Evolutionary conservation across 2,888 invertebrate species (phyloP).

Genomic region (Heteropelma amictum): DNA sequence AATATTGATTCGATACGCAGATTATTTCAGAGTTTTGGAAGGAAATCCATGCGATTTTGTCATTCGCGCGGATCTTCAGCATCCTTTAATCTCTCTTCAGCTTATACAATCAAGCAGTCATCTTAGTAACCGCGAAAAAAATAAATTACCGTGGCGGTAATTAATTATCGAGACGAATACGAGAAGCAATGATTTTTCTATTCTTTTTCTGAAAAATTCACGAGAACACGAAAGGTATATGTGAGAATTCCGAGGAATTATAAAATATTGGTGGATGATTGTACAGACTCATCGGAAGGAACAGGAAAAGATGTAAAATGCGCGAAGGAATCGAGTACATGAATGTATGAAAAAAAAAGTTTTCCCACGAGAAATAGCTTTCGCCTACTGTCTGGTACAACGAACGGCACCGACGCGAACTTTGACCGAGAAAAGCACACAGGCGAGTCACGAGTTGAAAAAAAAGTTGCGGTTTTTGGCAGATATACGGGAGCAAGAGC

Average conservation of each 20-base stretch:
- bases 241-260: conserved; percentile 33
- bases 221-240: conserved; percentile 14
- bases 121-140: too few species aligned
- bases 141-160: not conserved
- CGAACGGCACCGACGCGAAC: conserved; percentile 17
- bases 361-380: conserved; percentile 15
- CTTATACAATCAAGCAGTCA: too few species aligned
- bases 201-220: not conserved
- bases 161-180: not conserved
- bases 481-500: conserved; percentile 14
- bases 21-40: too few species aligned
- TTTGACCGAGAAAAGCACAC: conserved; percentile 37
- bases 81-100: too few species aligned
- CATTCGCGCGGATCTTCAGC: too few species aligned
- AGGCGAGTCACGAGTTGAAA: conserved; percentile 33
- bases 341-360: not conserved
- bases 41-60: too few species aligned
- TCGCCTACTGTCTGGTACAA: conserved; percentile 15
- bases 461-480: conserved; percentile 42
- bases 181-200: conserved; percentile 39
- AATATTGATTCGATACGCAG: too few species aligned
- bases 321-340: not conserved
- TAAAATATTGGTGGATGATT: conserved; percentile 12
- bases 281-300: conserved; percentile 25
- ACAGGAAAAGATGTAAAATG: conserved; percentile 14